Percentiles rank a stretch among this genome's conserved stretches.
Conservation (phyloP, 2,888 invertebrate genomes). For the Elgonia sp. region DNA sequence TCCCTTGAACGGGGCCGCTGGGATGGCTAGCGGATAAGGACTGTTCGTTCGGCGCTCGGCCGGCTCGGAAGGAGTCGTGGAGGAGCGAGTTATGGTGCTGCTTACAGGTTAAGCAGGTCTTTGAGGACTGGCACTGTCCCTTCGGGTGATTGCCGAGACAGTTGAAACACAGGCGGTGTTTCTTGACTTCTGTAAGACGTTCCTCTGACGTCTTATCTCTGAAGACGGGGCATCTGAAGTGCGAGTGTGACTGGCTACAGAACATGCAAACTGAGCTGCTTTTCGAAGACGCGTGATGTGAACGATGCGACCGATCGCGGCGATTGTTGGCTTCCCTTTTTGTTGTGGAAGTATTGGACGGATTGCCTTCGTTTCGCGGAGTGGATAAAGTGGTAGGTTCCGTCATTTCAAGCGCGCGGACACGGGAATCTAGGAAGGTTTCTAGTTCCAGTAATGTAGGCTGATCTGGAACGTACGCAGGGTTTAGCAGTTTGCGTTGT, state of each 20-base stretch:
- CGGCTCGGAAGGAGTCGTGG: neutral
- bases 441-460: conserved; percentile 19
- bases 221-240: neutral
- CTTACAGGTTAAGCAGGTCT: conserved; percentile 2
- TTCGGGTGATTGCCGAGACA: neutral
- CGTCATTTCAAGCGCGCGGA: conserved; percentile 37
- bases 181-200: neutral
- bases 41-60: too few relatives aligned
- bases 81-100: conserved; percentile 4
- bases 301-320: too few relatives aligned
- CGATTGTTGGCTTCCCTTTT: too few relatives aligned
- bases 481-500: neutral
- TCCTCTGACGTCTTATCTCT: neutral
- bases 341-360: too few relatives aligned
- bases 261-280: neutral
- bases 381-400: too few relatives aligned
- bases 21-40: too few relatives aligned
- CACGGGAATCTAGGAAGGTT: conserved; percentile 15
- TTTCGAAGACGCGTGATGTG: too few relatives aligned
- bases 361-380: too few relatives aligned
- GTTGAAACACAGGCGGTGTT: neutral
- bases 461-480: neutral
- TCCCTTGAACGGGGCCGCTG: too few relatives aligned
- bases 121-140: neutral
- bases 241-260: neutral